Evolutionary conservation across 1,140 invertebrate genomes (phyloP), one percentile per base, ranked within the genome.

Genomic region (Drosophila jambulina): DNA sequence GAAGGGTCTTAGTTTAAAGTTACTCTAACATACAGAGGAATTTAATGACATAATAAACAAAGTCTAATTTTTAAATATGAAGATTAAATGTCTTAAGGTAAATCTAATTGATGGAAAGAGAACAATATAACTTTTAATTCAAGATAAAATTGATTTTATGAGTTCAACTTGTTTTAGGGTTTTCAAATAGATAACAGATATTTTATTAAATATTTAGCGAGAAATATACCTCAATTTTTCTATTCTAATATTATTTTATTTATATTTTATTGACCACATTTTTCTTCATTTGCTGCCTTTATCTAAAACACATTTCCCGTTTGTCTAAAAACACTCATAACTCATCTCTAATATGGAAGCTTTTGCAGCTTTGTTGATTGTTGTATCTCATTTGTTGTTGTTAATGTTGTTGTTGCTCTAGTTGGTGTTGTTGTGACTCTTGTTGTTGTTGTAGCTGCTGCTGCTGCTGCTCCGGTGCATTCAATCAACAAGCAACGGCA

Each of bases 401-500:
- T 25, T 57, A 27, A 6, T 51, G 29, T 5, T 46, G 42, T n/a
- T 48, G 58, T 13, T 36, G 12, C n/a, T n/a, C n/a, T 36, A 3
- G 12, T 13, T 36, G 6, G 0, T 40, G 17, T n/a, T 40, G 17
- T n/a, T 42, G 38, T n/a, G 6, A 3, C 7, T 45, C 4, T 13
- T 45, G 42, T 21, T 45, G 10, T 38, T 46, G 19, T 23, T 71
- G 43, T 45, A 67, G 68, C 58, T 77, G 45, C 7, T 43, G 61
- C 17, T 54, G 19, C 49, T 45, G 62, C 12, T 64, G 62, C 13
- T 27, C 49, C 7, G 48, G 58, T 87, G 83, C 84, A 87, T 83
- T 87, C 83, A 87, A 87, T 87, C 84, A 87, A 80, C 82, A 65
- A 49, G 45, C 84, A 87, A 90, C 85, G 85, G 84, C 83, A 84